These are phyloP conservation scores for Trinorchestia longiramus DNA, from an alignment of 1,140 invertebrate genomes.

Conservation along the genomic window DNA sequence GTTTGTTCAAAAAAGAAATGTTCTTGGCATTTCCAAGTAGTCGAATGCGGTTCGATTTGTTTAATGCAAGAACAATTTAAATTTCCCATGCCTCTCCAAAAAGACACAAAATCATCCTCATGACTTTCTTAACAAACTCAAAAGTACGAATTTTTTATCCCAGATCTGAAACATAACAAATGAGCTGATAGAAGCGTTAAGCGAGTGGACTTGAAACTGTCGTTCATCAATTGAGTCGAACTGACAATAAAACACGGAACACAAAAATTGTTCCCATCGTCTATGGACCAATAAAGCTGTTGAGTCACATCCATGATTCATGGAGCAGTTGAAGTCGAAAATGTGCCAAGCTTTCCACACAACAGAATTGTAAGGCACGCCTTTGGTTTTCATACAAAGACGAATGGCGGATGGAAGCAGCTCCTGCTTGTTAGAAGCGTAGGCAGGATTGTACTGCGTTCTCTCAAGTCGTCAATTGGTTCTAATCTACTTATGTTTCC, in stretches of 20 bases:
- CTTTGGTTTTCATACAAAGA: neutral
- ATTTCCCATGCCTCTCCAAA: too few relatives aligned
- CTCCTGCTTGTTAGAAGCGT: neutral
- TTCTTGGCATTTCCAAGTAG: neutral
- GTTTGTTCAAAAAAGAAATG: neutral
- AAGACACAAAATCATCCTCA: too few relatives aligned
- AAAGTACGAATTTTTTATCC: neutral
- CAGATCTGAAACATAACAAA: neutral
- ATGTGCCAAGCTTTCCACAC: neutral
- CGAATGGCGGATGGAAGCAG: neutral
- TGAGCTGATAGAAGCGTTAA: neutral
- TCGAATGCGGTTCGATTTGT: neutral
- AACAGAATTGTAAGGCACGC: neutral
- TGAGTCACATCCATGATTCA: neutral
- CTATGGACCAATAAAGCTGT: neutral
- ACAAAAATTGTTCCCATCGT: neutral
- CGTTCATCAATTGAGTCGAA: neutral
- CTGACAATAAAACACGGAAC: neutral
- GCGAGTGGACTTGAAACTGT: neutral
- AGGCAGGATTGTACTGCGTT: too few relatives aligned
- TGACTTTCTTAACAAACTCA: too few relatives aligned
- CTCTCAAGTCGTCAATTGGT: too few relatives aligned
- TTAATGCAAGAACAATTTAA: too few relatives aligned
- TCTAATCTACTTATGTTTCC: too few relatives aligned
- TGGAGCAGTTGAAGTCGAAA: neutral